Evolutionary conservation across 2,888 invertebrate genomes (phyloP).

Genomic region (Apantesis nais): DNA sequence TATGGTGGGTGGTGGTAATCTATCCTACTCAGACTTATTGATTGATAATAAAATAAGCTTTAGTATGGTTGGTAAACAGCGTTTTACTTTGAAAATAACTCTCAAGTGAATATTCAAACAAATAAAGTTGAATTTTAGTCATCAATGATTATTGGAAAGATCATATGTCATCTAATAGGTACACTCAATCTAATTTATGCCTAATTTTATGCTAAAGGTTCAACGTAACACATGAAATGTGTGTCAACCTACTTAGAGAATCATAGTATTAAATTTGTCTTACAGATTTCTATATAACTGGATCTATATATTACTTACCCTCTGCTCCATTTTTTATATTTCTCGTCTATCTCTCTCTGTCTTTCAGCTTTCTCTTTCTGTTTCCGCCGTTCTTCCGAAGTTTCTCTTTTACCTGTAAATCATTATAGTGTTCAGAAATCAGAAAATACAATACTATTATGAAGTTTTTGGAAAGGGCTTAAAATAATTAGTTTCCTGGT

Average conservation of each 20-base stretch:
- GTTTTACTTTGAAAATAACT: too few species aligned
- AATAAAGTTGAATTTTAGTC: too few species aligned
- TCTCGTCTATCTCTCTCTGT: constrained; percentile 88
- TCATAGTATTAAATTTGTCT: neutral
- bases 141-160: too few species aligned
- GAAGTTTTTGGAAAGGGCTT: neutral
- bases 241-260: neutral
- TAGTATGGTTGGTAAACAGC: too few species aligned
- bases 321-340: constrained; percentile 93
- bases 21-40: too few species aligned
- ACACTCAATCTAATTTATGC: too few species aligned
- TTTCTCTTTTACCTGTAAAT: constrained; percentile 84
- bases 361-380: constrained; percentile 88
- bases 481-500: neutral
- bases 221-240: too few species aligned
- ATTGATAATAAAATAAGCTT: neutral
- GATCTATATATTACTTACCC: constrained; percentile 82
- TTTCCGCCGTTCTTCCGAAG: constrained; percentile 89
- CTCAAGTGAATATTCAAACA: too few species aligned
- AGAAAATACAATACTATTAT: neutral
- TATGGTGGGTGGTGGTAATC: too few species aligned
- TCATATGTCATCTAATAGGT: too few species aligned
- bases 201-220: neutral
- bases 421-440: neutral
- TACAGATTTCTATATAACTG: neutral